Evolutionary conservation across 2,888 invertebrate genomes (phyloP).

Genomic region (Chloroclystis v-ata): DNA sequence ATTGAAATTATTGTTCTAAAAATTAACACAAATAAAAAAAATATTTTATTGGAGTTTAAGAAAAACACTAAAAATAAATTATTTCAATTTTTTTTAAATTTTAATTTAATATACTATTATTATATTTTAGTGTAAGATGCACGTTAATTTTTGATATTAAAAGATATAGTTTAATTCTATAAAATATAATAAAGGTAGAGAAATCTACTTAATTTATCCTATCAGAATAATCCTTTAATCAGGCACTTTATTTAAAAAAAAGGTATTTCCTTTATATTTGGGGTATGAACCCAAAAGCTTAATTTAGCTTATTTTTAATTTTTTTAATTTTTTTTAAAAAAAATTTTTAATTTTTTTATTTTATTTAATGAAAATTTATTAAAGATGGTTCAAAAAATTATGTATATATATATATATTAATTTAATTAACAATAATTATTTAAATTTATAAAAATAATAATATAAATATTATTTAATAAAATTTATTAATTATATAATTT

Average conservation of each 20-base stretch:
- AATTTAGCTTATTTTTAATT: constrained; percentile 72
- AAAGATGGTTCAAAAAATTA: constrained; percentile 32
- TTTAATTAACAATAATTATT: constrained; percentile 16
- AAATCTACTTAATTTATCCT: constrained; percentile 58
- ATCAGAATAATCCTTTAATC: constrained; percentile 70
- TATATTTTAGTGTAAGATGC: constrained; percentile 81
- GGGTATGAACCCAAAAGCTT: constrained; percentile 82
- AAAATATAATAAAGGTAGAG: constrained; percentile 79
- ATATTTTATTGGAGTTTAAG: constrained; percentile 72
- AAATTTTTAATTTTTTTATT: no score
- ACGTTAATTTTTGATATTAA: constrained; percentile 80
- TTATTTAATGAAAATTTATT: constrained; percentile 38
- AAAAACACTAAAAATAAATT: constrained; percentile 75
- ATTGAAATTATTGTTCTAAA: constrained; percentile 64
- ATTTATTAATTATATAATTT: no score
- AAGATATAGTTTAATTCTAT: constrained; percentile 80
- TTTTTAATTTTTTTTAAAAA: no score
- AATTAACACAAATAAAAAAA: constrained; percentile 72
- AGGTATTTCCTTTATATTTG: constrained; percentile 69
- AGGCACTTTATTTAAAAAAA: constrained; percentile 74
- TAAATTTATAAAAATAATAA: constrained; percentile 15
- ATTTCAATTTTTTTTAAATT: constrained; percentile 61
- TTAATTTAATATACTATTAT: constrained; percentile 33
- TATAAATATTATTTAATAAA: no score
- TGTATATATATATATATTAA: constrained; percentile 25